Percentiles rank a stretch among this genome's conserved stretches.
These are phyloP conservation scores for Drosophila mercatorum DNA, from an alignment of 2,888 invertebrate species.

Conservation along the genomic window DNA sequence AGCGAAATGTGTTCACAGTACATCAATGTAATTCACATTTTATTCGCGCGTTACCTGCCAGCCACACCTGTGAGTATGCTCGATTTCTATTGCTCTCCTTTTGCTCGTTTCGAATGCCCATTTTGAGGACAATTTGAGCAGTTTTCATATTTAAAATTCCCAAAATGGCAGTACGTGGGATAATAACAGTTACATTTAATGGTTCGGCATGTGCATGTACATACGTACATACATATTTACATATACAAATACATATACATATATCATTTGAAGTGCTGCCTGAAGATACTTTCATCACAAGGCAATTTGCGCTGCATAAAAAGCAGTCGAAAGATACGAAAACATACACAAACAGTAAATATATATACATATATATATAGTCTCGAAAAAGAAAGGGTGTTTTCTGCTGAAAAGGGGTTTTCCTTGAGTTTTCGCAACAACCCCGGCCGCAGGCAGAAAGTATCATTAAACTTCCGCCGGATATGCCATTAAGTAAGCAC, in stretches of 20 bases:
- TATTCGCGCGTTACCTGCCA: slow-evolving; percentile 2
- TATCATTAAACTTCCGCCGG: slow-evolving; percentile 75
- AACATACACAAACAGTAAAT: slow-evolving; percentile 11
- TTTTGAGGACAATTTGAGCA: slow-evolving; percentile 76
- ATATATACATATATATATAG: slow-evolving; percentile 10
- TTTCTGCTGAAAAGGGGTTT: slow-evolving; percentile 38
- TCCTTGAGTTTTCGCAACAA: slow-evolving; percentile 32
- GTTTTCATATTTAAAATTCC: slow-evolving; percentile 80
- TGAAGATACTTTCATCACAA: slow-evolving; percentile 71
- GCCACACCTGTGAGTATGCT: slow-evolving; percentile 29
- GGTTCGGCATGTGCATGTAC: slow-evolving; percentile 51
- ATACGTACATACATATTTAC: slow-evolving; percentile 8
- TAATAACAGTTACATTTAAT: slow-evolving; percentile 80
- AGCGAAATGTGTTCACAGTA: background rate
- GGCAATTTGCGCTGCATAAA: slow-evolving; percentile 66
- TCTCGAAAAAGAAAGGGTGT: slow-evolving; percentile 52
- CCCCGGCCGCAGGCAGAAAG: slow-evolving; percentile 47
- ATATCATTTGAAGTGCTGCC: slow-evolving; percentile 41
- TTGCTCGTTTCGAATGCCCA: slow-evolving; percentile 51
- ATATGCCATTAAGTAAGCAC: slow-evolving; percentile 64
- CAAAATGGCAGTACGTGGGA: slow-evolving; percentile 80
- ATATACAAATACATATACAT: background rate
- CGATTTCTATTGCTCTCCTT: slow-evolving; percentile 26
- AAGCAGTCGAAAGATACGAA: slow-evolving; percentile 7
- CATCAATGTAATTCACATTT: slow-evolving; percentile 7